Conservation (phyloP, 2,113 vertebrate species). For the Ammodytes marinus region DNA sequence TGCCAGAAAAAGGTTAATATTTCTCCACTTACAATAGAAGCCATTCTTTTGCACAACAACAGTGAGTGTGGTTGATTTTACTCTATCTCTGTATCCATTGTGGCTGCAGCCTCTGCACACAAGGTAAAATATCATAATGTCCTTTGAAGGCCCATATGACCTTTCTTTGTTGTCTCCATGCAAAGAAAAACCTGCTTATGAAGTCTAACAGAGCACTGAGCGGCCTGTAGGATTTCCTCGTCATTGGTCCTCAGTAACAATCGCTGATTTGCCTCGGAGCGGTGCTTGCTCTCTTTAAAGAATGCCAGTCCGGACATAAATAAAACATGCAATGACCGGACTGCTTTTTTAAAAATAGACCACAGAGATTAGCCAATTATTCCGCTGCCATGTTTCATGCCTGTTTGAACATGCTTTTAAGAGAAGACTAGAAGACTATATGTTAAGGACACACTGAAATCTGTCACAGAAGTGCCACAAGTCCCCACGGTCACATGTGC, state of each 20-base stretch:
- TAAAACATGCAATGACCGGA: slow-evolving; percentile 73
- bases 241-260: slow-evolving; percentile 26
- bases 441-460: not conserved
- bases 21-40: not conserved
- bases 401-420: slow-evolving; percentile 53
- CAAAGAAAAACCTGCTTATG: slow-evolving; percentile 52
- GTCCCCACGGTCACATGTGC: slow-evolving; percentile 22
- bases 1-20: not conserved
- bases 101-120: slow-evolving; percentile 8
- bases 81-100: slow-evolving; percentile 20
- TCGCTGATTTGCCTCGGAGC: slow-evolving; percentile 50
- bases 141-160: slow-evolving; percentile 64
- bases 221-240: slow-evolving; percentile 38
- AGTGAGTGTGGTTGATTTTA: not conserved
- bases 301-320: slow-evolving; percentile 58
- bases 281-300: slow-evolving; percentile 38
- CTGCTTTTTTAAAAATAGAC: slow-evolving; percentile 68
- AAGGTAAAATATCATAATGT: slow-evolving; percentile 63
- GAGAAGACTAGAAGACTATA: slow-evolving; percentile 3
- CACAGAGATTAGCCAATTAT: slow-evolving; percentile 23
- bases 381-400: slow-evolving; percentile 26
- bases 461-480: not conserved
- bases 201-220: slow-evolving; percentile 12
- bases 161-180: slow-evolving; percentile 71
- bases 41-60: slow-evolving; percentile 18